Evolutionary conservation across 1,140 invertebrate genomes (phyloP).

Genomic region (Nephotettix cincticeps): DNA sequence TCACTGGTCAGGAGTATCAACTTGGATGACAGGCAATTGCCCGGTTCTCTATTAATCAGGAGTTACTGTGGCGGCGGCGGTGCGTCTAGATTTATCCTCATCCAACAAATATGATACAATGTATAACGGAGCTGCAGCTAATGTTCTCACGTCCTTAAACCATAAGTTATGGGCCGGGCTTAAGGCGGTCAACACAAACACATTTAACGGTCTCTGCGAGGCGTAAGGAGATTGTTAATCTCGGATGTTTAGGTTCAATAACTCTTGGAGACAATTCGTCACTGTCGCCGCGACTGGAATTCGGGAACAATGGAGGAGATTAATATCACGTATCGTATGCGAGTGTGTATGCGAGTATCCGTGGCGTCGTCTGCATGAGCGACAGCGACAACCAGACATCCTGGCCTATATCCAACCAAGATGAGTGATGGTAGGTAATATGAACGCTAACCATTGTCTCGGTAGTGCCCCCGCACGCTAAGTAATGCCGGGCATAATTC

Average conservation of each 20-base stretch:
- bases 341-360: too few relatives aligned
- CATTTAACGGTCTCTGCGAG: neutral
- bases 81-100: slow-evolving; percentile 9
- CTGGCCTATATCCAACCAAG: neutral
- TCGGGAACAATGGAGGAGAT: neutral
- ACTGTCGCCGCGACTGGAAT: neutral
- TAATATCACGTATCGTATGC: neutral
- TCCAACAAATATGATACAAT: slow-evolving; percentile 12
- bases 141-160: slow-evolving; percentile 18
- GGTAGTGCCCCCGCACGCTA: neutral
- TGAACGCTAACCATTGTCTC: slow-evolving; percentile 13
- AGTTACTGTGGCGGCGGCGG: neutral
- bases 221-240: neutral
- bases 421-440: neutral
- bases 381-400: neutral
- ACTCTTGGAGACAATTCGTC: neutral
- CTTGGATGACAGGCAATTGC: too few relatives aligned
- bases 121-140: slow-evolving; percentile 7
- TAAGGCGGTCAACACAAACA: neutral
- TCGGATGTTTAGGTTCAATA: slow-evolving; percentile 4
- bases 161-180: slow-evolving; percentile 1
- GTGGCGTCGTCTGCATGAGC: neutral
- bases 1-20: neutral
- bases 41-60: neutral
- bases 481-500: slow-evolving; percentile 5